Percentiles rank a stretch among this genome's conserved stretches.
These are phyloP conservation scores for Phocoena sinus DNA, from an alignment of 2,113 vertebrate species.

Conservation along the genomic window DNA sequence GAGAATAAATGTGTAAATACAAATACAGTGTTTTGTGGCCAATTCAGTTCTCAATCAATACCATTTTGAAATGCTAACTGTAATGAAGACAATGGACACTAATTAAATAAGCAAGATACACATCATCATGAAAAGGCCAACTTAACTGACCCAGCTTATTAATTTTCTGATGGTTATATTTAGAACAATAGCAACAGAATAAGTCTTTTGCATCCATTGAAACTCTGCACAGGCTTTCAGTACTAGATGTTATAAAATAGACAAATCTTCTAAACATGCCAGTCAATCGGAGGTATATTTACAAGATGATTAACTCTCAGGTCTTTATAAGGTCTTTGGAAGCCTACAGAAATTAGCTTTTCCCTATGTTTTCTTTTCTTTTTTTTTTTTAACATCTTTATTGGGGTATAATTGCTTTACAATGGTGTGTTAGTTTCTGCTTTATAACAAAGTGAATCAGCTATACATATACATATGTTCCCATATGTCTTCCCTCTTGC, in stretches of 20 bases:
- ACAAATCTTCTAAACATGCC: background rate
- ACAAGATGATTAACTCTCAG: background rate
- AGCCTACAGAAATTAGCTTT: background rate
- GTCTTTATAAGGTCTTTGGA: background rate
- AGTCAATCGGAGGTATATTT: background rate
- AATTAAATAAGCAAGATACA: conserved; percentile 43
- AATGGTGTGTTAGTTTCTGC: no score
- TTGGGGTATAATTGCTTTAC: no score
- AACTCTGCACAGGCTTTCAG: background rate
- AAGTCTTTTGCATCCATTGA: background rate
- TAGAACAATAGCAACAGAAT: conserved; percentile 15
- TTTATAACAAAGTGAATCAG: no score
- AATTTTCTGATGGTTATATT: conserved; percentile 37
- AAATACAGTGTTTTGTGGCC: background rate
- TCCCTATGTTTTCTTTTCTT: background rate
- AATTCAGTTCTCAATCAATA: background rate
- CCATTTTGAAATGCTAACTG: background rate
- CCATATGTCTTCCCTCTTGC: no score
- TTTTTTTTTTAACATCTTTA: no score
- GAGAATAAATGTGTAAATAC: conserved; percentile 37
- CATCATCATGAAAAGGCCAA: background rate
- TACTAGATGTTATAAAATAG: background rate
- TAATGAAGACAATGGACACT: conserved; percentile 26
- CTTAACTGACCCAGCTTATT: conserved; percentile 6
- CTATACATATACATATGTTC: no score